Evolutionary conservation across 2,113 vertebrate species (phyloP), one percentile per base, ranked within the genome.

Genomic region (Tenrec ecaudatus): DNA sequence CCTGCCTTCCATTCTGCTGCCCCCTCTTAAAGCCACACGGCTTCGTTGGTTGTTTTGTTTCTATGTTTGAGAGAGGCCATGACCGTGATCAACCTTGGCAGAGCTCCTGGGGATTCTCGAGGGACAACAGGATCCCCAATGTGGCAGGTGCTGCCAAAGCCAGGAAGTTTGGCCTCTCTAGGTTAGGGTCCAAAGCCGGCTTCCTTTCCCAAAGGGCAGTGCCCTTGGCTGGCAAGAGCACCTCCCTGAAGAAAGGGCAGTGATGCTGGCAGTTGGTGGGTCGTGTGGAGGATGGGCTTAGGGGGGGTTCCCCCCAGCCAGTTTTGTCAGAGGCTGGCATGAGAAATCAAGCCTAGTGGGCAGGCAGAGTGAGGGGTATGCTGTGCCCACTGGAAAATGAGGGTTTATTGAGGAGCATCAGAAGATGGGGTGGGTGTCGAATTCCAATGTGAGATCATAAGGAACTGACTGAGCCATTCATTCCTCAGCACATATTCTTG

Each of bases 1-100:
- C 19, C 53, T 19, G 22, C 22, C 1, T 3, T 25, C 16, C 1
- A 16, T 7, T n/a, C 62, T 43, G 3, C 25, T 3, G 3, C 7
- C 9, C 47, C 14, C 53, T 57, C 78, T 90, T 23, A 89, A 68
- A 66, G 29, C 1, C 33, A 53, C 14, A 9, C 3, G 73, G 15
- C 9, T 25, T 9, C 75, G 23, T 27, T 36, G 36, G 23, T 86
- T 86, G 27, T 8, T 58, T 38, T 60, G 9, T 68, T 29, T 81
- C 40, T n/a, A 53, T 58, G 40, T 16, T 19, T 23, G 3, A 12
- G 33, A 5, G 31, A 40, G 1, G 2, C 0, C 33, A 14, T 81
- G 11, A 6, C 60, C 36, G 23, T 12, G 80, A 47, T 69, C 7
- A 47, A 2, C 31, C 31, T 36, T 82, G 27, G 12, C 27, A 82